A percentile compares a stretch with the other conserved stretches of the same genome.
These are phyloP conservation scores for Drosophila vallismaia DNA, from an alignment of 2,888 invertebrate genomes.

Conservation along the genomic window DNA sequence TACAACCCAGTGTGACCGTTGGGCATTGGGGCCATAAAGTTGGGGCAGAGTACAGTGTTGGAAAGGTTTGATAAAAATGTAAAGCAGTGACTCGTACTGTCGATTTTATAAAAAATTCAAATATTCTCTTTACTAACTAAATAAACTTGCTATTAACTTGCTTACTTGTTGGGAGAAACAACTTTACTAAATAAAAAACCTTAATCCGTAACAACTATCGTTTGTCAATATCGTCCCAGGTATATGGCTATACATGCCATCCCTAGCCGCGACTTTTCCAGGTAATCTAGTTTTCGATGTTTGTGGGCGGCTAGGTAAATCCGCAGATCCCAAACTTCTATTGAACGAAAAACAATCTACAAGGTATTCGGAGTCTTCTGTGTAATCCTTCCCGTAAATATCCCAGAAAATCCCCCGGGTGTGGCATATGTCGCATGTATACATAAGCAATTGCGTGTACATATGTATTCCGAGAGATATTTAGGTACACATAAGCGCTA, in stretches of 20 bases:
- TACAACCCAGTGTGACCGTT: conserved; percentile 1
- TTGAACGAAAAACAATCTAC: not conserved
- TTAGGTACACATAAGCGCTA: not conserved
- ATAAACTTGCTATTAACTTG: too few species aligned
- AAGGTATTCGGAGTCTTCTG: not conserved
- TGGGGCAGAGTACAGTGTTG: not conserved
- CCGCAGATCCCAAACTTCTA: not conserved
- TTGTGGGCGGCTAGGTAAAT: not conserved
- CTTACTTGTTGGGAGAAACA: too few species aligned
- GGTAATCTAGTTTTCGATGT: not conserved
- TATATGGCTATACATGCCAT: not conserved
- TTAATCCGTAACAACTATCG: not conserved
- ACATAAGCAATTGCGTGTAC: not conserved
- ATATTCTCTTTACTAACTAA: too few species aligned
- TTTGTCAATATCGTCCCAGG: not conserved
- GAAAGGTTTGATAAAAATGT: not conserved
- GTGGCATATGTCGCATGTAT: not conserved
- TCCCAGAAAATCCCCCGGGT: not conserved
- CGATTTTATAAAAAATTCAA: too few species aligned
- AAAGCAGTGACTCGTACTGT: too few species aligned
- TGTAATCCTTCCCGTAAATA: not conserved
- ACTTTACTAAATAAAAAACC: not conserved
- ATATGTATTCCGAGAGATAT: not conserved
- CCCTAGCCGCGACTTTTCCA: conserved; percentile 1
- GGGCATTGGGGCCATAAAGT: not conserved